A percentile compares a stretch with the other conserved stretches of the same genome.
Conservation (phyloP, 1,140 invertebrate species). For the Bombus sylvicola region DNA sequence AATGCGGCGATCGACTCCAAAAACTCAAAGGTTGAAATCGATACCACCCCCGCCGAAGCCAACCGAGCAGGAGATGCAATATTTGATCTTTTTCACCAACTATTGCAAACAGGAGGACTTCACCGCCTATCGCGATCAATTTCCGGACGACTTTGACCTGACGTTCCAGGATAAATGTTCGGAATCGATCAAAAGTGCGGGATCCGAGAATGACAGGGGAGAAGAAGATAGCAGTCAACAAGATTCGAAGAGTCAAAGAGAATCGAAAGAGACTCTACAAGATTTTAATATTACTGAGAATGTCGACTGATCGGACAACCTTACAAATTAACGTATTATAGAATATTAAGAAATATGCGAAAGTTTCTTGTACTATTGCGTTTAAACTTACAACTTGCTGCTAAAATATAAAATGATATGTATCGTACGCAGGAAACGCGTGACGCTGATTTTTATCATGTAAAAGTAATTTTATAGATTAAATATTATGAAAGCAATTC, state of each 20-base stretch:
- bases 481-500: too few species aligned
- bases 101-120: conserved; percentile 81
- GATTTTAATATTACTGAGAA: too few species aligned
- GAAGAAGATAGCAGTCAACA: background rate
- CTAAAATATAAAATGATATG: background rate
- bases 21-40: conserved; percentile 57
- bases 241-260: too few species aligned
- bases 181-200: background rate
- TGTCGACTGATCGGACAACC: background rate
- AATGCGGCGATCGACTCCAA: conserved; percentile 71
- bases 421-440: too few species aligned
- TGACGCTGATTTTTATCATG: background rate
- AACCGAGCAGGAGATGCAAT: conserved; percentile 78
- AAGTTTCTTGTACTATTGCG: background rate
- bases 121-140: conserved; percentile 41
- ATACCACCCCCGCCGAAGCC: conserved; percentile 68
- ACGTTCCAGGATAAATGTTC: conserved; percentile 29
- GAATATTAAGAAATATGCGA: background rate
- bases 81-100: conserved; percentile 81
- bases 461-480: background rate
- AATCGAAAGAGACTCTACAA: too few species aligned
- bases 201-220: background rate
- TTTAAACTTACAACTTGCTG: background rate
- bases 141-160: conserved; percentile 68
- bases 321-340: background rate